Evolutionary conservation across 2,113 vertebrate genomes (phyloP), one percentile per base, ranked within the genome.

Genomic region (Melozone crissalis): DNA sequence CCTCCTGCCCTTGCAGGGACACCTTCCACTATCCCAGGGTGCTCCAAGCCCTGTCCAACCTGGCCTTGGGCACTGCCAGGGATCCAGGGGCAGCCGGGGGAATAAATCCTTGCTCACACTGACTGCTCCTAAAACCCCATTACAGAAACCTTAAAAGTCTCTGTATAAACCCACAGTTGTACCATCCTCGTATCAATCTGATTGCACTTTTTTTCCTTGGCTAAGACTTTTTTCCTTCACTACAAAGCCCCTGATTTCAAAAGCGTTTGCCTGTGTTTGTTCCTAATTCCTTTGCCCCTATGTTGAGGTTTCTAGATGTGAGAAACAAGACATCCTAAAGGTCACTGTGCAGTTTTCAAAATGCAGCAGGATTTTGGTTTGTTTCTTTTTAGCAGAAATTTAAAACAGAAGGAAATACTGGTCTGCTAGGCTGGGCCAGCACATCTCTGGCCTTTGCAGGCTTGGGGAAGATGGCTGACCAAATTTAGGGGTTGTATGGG

Each of bases 1-100:
- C 31, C 28, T 15, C 7, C 35, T 63, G 31, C 41, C 18, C 10
- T 63, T 17, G 14, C 63, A 63, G 30, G 41, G 47, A 49, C 63
- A 57, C 10, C 5, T 71, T 7, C 49, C 31, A 27, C 22, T 28
- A 1, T 18, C 13, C 57, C 49, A 49, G 49, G 49, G 0, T 63
- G 22, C 31, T 71, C 65, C 41, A 57, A 71, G 9, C 41, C 62
- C 8, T 0, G 0, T 83, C 78, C 72, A 62, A 0, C 18, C 9
- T 57, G 71, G n/a, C 55, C 18, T 57, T 62, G 79, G 24, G 4
- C 49, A 11, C 12, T n/a, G 3, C n/a, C 55, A 89, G 44, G 20
- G 62, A 54, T 62, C 61, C 49, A 54, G 16, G 33, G 21, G 17
- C 26, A 76, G 14, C 62, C 52, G 15, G 4, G 52, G 49, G 66